Evolutionary conservation across 2,113 vertebrate species (phyloP).

Genomic region (Melanerpes aurifrons): DNA sequence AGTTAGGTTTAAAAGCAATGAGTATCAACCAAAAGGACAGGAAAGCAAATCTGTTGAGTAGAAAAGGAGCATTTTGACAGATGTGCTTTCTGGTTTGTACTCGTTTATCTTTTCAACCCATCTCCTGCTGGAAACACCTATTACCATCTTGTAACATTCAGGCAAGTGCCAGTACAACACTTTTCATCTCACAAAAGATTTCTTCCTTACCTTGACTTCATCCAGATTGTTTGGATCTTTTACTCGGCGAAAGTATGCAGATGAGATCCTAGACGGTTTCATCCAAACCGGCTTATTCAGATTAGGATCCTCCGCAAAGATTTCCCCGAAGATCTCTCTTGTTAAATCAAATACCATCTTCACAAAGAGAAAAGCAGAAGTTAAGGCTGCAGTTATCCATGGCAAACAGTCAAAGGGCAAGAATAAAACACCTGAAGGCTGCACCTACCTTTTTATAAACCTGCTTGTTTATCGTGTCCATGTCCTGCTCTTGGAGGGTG

Average conservation of each 20-base stretch:
- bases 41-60: not conserved
- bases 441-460: constrained; percentile 89
- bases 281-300: constrained; percentile 90
- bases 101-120: not conserved
- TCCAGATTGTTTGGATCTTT: constrained; percentile 82
- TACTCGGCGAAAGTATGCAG: constrained; percentile 85
- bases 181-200: not conserved
- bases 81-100: not conserved
- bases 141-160: not conserved
- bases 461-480: constrained; percentile 80
- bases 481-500: constrained; percentile 74
- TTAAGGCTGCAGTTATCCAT: not conserved
- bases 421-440: not conserved
- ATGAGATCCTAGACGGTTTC: constrained; percentile 84
- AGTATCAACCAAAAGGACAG: not conserved
- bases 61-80: not conserved
- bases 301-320: constrained; percentile 91
- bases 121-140: not conserved
- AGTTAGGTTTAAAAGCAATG: constrained; percentile 31
- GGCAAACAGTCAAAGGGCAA: not conserved
- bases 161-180: not conserved
- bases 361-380: constrained; percentile 25
- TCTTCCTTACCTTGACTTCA: constrained; percentile 87
- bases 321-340: constrained; percentile 93
- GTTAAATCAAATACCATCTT: constrained; percentile 95